phyloP scores from a whole-genome alignment of 2,888 invertebrate species.

The Deilephila porcellus region DNA sequence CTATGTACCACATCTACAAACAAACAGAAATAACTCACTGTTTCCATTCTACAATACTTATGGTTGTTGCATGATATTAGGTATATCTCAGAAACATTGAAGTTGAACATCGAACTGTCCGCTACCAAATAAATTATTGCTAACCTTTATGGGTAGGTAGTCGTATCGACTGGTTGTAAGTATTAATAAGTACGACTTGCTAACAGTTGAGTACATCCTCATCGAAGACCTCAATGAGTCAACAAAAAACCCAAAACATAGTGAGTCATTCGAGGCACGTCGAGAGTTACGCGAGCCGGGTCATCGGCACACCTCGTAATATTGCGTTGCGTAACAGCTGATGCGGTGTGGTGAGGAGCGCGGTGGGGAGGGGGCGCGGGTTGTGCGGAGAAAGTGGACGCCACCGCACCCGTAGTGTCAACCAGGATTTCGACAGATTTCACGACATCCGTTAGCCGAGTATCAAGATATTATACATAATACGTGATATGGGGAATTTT shows the following conservation, averaged over 20 bases:
- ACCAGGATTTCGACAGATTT: constrained; percentile 26
- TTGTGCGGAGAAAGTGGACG: constrained; percentile 21
- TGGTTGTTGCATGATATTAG: no score
- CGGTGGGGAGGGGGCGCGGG: not conserved
- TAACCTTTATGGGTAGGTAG: not conserved
- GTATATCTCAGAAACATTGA: no score
- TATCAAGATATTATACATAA: constrained; percentile 1
- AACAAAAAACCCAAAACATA: constrained; percentile 24
- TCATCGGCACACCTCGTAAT: not conserved
- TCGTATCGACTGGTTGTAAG: not conserved
- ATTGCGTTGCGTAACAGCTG: constrained; percentile 2
- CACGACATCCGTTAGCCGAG: constrained; percentile 26
- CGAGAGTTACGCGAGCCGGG: constrained; percentile 27
- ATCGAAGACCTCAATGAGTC: constrained; percentile 9
- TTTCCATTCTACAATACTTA: no score
- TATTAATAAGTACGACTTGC: not conserved
- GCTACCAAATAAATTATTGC: no score
- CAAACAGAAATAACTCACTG: not conserved
- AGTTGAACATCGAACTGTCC: no score
- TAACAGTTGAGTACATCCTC: not conserved
- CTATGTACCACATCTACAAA: constrained; percentile 38
- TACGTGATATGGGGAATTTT: constrained; percentile 10
- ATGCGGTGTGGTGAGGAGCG: not conserved
- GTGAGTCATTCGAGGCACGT: constrained; percentile 28
- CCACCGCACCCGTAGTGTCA: constrained; percentile 17